A percentile compares a stretch with the other conserved stretches of the same genome.
Evolutionary conservation across 2,888 invertebrate species (phyloP).

Genomic region (Argyra leucocephala): DNA sequence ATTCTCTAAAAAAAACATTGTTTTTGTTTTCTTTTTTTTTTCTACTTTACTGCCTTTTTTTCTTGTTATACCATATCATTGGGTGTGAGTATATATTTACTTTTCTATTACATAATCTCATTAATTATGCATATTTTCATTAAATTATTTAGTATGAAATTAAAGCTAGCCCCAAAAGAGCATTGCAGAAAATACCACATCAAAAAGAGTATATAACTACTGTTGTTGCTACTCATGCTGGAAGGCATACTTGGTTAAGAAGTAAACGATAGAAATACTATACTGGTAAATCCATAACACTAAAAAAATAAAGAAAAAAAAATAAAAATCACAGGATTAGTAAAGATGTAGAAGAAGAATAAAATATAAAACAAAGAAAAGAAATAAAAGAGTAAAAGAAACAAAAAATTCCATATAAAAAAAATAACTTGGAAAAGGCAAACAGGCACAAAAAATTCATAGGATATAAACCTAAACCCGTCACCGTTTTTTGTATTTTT

Average conservation of each 20-base stretch:
- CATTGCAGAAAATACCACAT: conserved; percentile 1
- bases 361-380: not conserved
- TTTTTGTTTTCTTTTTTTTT: not conserved
- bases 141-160: conserved; percentile 26
- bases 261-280: not conserved
- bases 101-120: conserved; percentile 25
- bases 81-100: not conserved
- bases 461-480: not conserved
- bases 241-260: no score
- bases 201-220: not conserved
- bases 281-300: not conserved
- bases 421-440: not conserved
- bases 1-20: no score
- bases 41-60: not conserved
- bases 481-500: not conserved
- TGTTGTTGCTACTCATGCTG: no score
- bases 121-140: conserved; percentile 28
- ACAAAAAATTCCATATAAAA: not conserved
- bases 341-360: no score
- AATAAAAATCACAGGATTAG: not conserved
- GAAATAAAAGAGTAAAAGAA: not conserved
- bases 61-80: not conserved
- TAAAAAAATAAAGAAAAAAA: not conserved
- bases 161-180: conserved; percentile 19
- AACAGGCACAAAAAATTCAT: not conserved